A percentile compares a stretch with the other conserved stretches of the same genome.
Conservation (phyloP, 30 jellyfish, hydroid and myxozoan species). For the Cassiopea andromeda region DNA sequence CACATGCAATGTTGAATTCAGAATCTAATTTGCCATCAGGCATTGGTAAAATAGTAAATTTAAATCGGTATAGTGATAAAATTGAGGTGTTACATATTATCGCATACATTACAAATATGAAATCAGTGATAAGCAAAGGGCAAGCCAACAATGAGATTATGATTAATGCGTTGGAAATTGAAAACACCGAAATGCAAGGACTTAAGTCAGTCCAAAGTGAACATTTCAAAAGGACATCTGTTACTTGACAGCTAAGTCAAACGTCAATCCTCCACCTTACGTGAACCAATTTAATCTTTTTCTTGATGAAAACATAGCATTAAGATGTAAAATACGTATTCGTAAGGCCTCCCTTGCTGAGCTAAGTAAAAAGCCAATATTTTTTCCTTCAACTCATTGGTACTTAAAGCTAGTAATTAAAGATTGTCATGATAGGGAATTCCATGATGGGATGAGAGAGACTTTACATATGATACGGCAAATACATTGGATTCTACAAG, state of each 20-base stretch:
- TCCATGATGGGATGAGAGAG: constrained; percentile 21
- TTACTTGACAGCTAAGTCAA: background rate
- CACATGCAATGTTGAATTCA: background rate
- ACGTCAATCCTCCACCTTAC: constrained; percentile 6
- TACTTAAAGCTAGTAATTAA: background rate
- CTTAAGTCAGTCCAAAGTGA: background rate
- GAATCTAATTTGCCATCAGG: background rate
- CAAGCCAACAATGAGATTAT: constrained; percentile 2
- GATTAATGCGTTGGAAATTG: constrained; percentile 11
- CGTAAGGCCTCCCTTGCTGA: background rate
- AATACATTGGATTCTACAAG: constrained; percentile 4
- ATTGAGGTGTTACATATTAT: constrained; percentile 12
- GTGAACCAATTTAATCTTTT: constrained; percentile 26
- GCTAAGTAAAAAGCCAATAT: constrained; percentile 37
- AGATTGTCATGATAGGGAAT: background rate
- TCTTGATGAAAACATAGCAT: constrained; percentile 10
- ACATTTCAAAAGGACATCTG: background rate
- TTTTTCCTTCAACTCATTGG: constrained; percentile 20
- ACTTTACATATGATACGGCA: constrained; percentile 1
- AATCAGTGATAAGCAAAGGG: background rate
- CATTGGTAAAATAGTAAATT: background rate
- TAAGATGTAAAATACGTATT: constrained; percentile 4
- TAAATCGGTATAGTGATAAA: background rate
- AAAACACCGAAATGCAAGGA: background rate
- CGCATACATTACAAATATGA: constrained; percentile 2